phyloP scores from a whole-genome alignment of 2,113 vertebrate genomes.

The Charadrius vociferus region DNA sequence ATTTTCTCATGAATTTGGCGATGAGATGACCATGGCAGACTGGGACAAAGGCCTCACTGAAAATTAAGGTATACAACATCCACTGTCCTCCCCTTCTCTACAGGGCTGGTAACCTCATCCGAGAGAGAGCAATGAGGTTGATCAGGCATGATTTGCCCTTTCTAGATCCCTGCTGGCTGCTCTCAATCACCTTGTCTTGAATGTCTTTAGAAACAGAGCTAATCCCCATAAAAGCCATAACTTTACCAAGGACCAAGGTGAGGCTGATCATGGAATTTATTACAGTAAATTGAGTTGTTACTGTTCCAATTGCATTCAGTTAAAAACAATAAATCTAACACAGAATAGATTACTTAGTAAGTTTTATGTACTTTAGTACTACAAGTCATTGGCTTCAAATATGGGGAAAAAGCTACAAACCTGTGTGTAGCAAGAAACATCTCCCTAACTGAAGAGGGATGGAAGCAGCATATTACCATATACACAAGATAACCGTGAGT shows the following conservation, averaged over 20 bases:
- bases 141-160: not conserved
- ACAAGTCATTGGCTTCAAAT: not conserved
- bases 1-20: not conserved
- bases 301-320: not conserved
- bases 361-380: not conserved
- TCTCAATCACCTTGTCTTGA: not conserved
- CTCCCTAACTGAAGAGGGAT: not conserved
- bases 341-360: not conserved
- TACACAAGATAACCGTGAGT: not conserved
- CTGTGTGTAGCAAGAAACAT: not conserved
- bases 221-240: not conserved
- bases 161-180: not conserved
- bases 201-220: not conserved
- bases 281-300: constrained; percentile 1
- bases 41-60: not conserved
- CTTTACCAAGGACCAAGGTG: not conserved
- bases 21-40: not conserved
- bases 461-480: not conserved
- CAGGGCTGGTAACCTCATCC: not conserved
- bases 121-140: not conserved
- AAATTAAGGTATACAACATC: not conserved
- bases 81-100: not conserved
- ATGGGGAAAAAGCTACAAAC: not conserved
- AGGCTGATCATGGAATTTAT: not conserved
- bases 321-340: not conserved